Percentiles rank a stretch among this genome's conserved stretches.
phyloP scores from a whole-genome alignment of 2,113 vertebrate species.

The Nerophis ophidion region DNA sequence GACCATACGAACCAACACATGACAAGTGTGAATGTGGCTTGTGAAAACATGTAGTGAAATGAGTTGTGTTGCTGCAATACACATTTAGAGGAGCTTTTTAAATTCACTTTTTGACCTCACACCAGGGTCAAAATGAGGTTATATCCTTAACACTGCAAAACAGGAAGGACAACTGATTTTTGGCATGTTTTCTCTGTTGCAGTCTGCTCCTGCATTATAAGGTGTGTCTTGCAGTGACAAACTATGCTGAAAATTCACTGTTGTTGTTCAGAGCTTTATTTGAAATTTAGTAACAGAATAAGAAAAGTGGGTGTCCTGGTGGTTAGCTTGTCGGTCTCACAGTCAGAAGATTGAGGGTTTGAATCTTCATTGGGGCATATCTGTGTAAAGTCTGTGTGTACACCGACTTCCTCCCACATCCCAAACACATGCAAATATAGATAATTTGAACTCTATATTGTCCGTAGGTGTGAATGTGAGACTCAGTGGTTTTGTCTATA shows the following conservation, averaged over 20 bases:
- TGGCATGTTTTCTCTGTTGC: constrained; percentile 3
- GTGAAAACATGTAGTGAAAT: too few species aligned
- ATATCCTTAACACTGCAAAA: constrained; percentile 2
- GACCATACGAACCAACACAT: too few species aligned
- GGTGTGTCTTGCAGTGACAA: background rate
- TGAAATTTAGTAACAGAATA: background rate
- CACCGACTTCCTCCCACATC: too few species aligned
- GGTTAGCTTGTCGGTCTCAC: too few species aligned
- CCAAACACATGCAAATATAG: too few species aligned
- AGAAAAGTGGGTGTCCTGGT: background rate
- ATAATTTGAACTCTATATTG: too few species aligned
- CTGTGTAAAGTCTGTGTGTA: too few species aligned
- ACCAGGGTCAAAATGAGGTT: constrained; percentile 25
- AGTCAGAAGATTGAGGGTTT: too few species aligned
- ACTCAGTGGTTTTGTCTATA: too few species aligned
- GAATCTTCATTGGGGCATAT: too few species aligned
- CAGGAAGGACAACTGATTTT: constrained; percentile 25
- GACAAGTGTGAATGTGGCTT: too few species aligned
- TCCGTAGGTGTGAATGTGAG: too few species aligned
- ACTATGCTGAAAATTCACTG: background rate
- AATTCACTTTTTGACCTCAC: constrained; percentile 15
- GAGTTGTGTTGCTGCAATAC: background rate
- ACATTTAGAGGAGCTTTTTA: constrained; percentile 3
- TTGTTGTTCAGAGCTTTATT: background rate
- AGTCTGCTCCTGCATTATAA: constrained; percentile 2